Percentiles rank a stretch among this genome's conserved stretches.
Conservation (phyloP, 35 echinoderm and acorn worm genomes). For the Hemicentrotus pulcherrimus region DNA sequence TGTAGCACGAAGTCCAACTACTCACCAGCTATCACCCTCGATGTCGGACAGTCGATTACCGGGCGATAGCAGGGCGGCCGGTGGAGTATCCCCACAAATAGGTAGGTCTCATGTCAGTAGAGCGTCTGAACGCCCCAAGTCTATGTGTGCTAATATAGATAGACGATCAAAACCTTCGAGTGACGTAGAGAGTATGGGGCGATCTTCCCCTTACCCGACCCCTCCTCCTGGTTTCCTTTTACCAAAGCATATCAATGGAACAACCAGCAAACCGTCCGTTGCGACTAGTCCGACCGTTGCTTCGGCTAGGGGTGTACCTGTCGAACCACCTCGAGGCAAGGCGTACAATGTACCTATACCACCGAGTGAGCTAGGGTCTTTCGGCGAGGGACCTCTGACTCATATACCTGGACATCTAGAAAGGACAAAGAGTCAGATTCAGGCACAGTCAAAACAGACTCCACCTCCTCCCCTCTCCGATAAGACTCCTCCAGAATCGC, state of each 20-base stretch:
- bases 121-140: constrained; percentile 23
- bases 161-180: background rate
- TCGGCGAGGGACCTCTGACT: constrained; percentile 64
- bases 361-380: constrained; percentile 57
- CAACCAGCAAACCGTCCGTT: constrained; percentile 52
- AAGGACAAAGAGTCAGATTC: constrained; percentile 82
- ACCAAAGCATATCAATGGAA: constrained; percentile 78
- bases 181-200: background rate
- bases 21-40: background rate
- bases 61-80: background rate
- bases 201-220: constrained; percentile 55
- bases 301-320: background rate
- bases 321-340: constrained; percentile 53
- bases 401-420: constrained; percentile 77
- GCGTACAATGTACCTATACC: constrained; percentile 76
- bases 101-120: background rate
- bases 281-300: background rate
- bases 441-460: constrained; percentile 24
- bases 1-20: constrained; percentile 27
- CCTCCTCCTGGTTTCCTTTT: constrained; percentile 82
- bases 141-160: constrained; percentile 51
- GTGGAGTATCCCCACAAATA: background rate
- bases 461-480: constrained; percentile 25
- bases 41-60: constrained; percentile 28
- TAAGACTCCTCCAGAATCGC: constrained; percentile 49